Evolutionary conservation across 2,888 invertebrate species (phyloP), one percentile per base, ranked within the genome.

Genomic region (Drosophila koepferae): DNA sequence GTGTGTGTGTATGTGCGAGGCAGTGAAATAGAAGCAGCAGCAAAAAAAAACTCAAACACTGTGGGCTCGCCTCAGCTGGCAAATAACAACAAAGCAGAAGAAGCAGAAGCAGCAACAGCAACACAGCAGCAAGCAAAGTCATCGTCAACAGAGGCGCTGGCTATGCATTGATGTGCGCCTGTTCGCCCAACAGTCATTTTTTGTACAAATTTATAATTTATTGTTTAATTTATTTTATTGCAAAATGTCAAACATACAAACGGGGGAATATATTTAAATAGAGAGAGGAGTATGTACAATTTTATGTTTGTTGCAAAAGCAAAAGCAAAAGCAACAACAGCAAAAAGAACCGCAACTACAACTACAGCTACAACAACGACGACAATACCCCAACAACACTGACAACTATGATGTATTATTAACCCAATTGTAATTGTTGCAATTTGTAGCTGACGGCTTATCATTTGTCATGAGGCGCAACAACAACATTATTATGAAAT

Each of bases 201-300:
- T 90, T 87, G 89, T 87, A 90, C 86, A 90, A 87, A 90, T 87
- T 90, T 90, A 87, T 90, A 87, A 87, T 90, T 87, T 90, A 87
- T 87, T 87, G 86, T 87, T 90, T 87, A 87, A 87, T 87, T 88
- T 87, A 86, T 88, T 90, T 86, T 86, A 87, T 90, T 89, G 83
- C 90, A 74, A 81, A 81, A 79, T 83, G 83, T 78, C 89, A 74
- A 77, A 72, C 44, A 54, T 38, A 18, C 58, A 36, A 36, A 41
- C 62, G 6, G 20, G n/a, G 1, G 28, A 36, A 28, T 55, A 12
- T 18, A 55, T 55, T 20, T 16, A 49, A 18, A 60, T 48, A n/a
- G n/a, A 28, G 28, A n/a, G n/a, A 28, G 28, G 48, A 28, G 36
- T 58, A 49, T 74, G 41, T 41, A 59, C 36, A 44, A 12, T 4